Conservation (phyloP, 2,888 invertebrate species). For the Apoda limacodes region DNA sequence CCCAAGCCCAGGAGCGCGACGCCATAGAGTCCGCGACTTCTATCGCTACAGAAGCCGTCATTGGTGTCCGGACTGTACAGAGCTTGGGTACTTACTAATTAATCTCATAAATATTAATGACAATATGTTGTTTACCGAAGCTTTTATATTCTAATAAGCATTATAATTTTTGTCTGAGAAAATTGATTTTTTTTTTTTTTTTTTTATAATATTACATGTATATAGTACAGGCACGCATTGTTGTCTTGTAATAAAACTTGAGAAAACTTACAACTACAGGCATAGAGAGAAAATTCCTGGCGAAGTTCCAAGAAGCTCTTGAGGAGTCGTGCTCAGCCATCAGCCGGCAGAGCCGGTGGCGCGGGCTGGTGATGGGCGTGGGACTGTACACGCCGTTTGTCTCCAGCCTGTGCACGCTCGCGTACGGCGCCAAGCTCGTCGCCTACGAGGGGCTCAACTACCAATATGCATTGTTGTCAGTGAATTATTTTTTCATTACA, state of each 20-base stretch:
- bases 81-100: constrained; percentile 58
- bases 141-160: not conserved
- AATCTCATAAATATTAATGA: not conserved
- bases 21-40: constrained; percentile 73
- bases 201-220: not conserved
- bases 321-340: constrained; percentile 62
- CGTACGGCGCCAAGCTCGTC: constrained; percentile 77
- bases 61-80: constrained; percentile 75
- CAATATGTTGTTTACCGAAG: not conserved
- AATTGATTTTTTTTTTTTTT: too few species aligned
- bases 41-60: constrained; percentile 75
- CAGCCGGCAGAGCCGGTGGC: constrained; percentile 69
- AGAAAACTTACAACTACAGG: constrained; percentile 34
- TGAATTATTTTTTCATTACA: constrained; percentile 14
- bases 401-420: constrained; percentile 76
- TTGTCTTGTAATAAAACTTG: too few species aligned
- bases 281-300: constrained; percentile 67
- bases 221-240: too few species aligned
- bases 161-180: not conserved
- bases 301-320: constrained; percentile 64
- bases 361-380: constrained; percentile 77
- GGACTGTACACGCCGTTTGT: constrained; percentile 78
- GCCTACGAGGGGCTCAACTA: constrained; percentile 71
- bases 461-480: constrained; percentile 75
- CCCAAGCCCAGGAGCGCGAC: constrained; percentile 68